These are phyloP conservation scores for Hypocryptadius cinnamomeus DNA, from an alignment of 2,113 vertebrate species.

Conservation along the genomic window DNA sequence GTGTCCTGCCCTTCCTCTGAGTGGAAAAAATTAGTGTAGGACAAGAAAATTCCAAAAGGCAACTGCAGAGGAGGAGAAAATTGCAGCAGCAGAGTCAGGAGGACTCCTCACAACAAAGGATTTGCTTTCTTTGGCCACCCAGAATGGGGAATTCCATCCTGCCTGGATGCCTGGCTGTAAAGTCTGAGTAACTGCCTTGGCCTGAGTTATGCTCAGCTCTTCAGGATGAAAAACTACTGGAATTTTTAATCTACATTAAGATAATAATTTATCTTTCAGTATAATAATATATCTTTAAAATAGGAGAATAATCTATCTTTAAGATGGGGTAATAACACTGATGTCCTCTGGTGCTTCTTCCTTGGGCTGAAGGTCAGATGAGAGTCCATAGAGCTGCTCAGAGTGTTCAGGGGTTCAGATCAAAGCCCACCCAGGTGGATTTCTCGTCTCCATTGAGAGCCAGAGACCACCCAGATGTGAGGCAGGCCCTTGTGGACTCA, in stretches of 20 bases:
- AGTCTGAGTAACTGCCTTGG: not conserved
- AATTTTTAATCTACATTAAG: not conserved
- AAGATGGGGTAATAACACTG: not conserved
- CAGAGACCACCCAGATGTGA: not conserved
- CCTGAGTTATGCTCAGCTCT: not conserved
- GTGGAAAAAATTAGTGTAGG: not conserved
- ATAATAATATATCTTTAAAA: not conserved
- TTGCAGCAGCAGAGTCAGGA: not conserved
- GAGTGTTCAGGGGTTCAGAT: fast-evolving
- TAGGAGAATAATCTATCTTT: not conserved
- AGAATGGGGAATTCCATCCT: not conserved
- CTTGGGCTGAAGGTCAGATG: not conserved
- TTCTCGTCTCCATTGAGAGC: not conserved
- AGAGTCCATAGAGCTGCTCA: not conserved
- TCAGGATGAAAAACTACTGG: not conserved
- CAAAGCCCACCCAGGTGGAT: not conserved
- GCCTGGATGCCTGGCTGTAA: not conserved
- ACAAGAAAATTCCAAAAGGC: not conserved
- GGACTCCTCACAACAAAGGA: not conserved
- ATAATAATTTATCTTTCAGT: not conserved
- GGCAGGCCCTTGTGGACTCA: fast-evolving
- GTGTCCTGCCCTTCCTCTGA: not conserved
- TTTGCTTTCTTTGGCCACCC: not conserved
- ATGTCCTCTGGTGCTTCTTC: not conserved
- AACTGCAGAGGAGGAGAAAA: not conserved